Evolutionary conservation across 2,888 invertebrate genomes (phyloP).

Genomic region (Galerucella pusilla): DNA sequence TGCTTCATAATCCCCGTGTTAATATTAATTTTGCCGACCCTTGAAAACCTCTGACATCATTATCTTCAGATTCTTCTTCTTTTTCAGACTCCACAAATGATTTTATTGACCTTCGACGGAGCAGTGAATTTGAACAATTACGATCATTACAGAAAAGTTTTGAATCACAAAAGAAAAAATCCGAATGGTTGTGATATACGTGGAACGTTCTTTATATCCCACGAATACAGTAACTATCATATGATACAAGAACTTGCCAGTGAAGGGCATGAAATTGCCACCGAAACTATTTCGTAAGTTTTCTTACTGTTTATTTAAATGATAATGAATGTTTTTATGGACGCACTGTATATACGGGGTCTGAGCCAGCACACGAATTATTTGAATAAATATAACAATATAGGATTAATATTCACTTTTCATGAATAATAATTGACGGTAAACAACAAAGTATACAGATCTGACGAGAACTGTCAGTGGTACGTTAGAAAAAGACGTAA

Average conservation of each 20-base stretch:
- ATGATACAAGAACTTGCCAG: conserved; percentile 90
- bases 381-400: too few relatives aligned
- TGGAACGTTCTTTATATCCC: conserved; percentile 94
- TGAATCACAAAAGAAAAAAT: conserved; percentile 82
- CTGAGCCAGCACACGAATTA: too few relatives aligned
- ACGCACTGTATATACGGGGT: too few relatives aligned
- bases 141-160: conserved; percentile 87
- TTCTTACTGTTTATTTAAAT: conserved; percentile 8
- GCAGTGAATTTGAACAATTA: conserved; percentile 93
- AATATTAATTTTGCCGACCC: not conserved
- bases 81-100: conserved; percentile 90
- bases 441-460: too few relatives aligned
- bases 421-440: too few relatives aligned
- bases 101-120: conserved; percentile 91
- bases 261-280: conserved; percentile 87
- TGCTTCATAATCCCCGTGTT: too few relatives aligned
- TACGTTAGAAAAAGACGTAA: too few relatives aligned
- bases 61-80: not conserved
- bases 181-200: conserved; percentile 90
- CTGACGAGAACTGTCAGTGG: too few relatives aligned
- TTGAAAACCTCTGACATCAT: not conserved
- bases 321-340: too few relatives aligned
- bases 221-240: conserved; percentile 92
- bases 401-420: too few relatives aligned
- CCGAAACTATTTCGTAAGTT: conserved; percentile 79